These are phyloP conservation scores for Atta cephalotes DNA, from an alignment of 1,140 invertebrate genomes.

Conservation along the genomic window DNA sequence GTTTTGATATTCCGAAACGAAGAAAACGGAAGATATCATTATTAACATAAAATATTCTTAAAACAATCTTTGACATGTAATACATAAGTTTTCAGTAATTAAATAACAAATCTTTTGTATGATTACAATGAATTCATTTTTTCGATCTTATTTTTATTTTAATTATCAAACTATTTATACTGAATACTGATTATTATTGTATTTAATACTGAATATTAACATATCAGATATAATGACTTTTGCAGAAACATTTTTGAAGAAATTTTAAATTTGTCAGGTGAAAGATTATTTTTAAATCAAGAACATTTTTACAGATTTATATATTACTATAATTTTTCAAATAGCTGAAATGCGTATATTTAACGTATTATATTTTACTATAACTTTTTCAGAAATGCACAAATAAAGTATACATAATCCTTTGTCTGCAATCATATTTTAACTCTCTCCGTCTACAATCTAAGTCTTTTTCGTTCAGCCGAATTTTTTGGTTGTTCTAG, in stretches of 20 bases:
- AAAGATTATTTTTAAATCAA: not conserved
- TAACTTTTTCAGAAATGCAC: not conserved
- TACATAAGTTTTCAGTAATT: not conserved
- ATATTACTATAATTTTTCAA: not conserved
- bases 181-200: no score
- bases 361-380: not conserved
- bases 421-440: no score
- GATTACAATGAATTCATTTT: not conserved
- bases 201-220: not conserved
- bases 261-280: not conserved
- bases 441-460: no score
- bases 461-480: no score
- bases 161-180: slow-evolving; percentile 5
- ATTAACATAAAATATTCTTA: slow-evolving; percentile 37
- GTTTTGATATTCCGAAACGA: slow-evolving; percentile 21
- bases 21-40: not conserved
- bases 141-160: not conserved
- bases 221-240: not conserved
- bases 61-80: slow-evolving; percentile 24
- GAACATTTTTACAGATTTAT: not conserved
- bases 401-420: no score
- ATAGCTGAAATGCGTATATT: not conserved
- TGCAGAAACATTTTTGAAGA: not conserved
- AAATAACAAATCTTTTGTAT: not conserved
- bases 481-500: no score